phyloP scores from a whole-genome alignment of 30 jellyfish, hydroid and myxozoan species.

The Catostylus mosaicus region DNA sequence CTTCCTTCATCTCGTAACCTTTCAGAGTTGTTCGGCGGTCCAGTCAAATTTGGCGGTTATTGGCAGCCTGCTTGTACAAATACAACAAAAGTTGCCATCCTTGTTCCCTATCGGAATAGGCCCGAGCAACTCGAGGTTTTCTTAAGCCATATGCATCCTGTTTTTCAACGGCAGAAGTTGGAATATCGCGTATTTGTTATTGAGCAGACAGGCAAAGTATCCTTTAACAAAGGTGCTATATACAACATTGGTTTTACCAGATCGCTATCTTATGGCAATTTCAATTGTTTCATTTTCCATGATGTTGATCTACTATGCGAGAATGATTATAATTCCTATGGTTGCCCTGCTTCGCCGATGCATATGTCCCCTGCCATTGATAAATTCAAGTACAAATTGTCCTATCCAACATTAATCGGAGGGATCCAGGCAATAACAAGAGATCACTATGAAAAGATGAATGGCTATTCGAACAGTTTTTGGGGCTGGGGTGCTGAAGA shows the following conservation, averaged over 20 bases:
- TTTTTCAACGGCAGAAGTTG: neutral
- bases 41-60: neutral
- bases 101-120: neutral
- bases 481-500: constrained; percentile 62
- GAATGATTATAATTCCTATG: constrained; percentile 59
- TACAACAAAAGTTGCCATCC: neutral
- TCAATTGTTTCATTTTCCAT: constrained; percentile 52
- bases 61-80: neutral
- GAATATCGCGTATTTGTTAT: neutral
- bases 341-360: constrained; percentile 70
- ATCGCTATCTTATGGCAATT: constrained; percentile 34
- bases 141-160: neutral
- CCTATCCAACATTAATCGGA: constrained; percentile 4
- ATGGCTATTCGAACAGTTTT: constrained; percentile 22
- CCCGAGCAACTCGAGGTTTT: neutral
- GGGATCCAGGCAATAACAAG: constrained; percentile 15
- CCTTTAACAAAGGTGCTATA: constrained; percentile 78
- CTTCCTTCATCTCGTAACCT: neutral
- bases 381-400: constrained; percentile 34
- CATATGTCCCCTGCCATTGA: constrained; percentile 75
- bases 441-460: constrained; percentile 4
- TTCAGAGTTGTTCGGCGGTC: neutral
- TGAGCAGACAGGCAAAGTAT: neutral
- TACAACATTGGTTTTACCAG: constrained; percentile 69
- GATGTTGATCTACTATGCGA: constrained; percentile 79